A percentile compares a stretch with the other conserved stretches of the same genome.
phyloP scores from a whole-genome alignment of 1,140 invertebrate species.

The Meloidogyne hapla region DNA sequence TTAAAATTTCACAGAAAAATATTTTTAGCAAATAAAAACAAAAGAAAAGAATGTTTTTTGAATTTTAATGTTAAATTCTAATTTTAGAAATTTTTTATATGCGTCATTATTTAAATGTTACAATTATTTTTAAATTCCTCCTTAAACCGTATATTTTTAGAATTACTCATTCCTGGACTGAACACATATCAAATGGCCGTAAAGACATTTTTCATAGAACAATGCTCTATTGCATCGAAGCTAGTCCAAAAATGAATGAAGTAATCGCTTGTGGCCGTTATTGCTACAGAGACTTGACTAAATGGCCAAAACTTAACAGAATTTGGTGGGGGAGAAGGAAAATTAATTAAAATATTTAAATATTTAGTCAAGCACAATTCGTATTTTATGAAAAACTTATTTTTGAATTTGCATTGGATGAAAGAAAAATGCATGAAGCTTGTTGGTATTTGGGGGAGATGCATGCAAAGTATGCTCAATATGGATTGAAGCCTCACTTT shows the following conservation, averaged over 20 bases:
- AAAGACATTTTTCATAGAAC: conserved; percentile 57
- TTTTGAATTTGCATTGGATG: conserved; percentile 42
- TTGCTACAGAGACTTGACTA: conserved; percentile 54
- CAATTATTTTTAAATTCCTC: no score
- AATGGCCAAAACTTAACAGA: conserved; percentile 56
- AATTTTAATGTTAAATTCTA: no score
- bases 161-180: conserved; percentile 26
- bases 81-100: no score
- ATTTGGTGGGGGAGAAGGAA: conserved; percentile 41
- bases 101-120: no score
- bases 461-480: conserved; percentile 53
- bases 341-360: not conserved
- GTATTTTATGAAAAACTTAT: conserved; percentile 56
- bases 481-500: conserved; percentile 57
- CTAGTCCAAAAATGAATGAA: conserved; percentile 57
- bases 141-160: conserved; percentile 10
- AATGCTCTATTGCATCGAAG: conserved; percentile 59
- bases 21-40: no score
- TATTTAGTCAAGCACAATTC: conserved; percentile 56
- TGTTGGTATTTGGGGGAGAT: conserved; percentile 42
- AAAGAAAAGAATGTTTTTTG: no score
- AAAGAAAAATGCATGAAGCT: conserved; percentile 32
- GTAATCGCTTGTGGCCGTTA: conserved; percentile 59
- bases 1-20: not conserved
- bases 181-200: conserved; percentile 14